Conservation (phyloP, 1,140 invertebrate species). For the Drosophila sproati region DNA sequence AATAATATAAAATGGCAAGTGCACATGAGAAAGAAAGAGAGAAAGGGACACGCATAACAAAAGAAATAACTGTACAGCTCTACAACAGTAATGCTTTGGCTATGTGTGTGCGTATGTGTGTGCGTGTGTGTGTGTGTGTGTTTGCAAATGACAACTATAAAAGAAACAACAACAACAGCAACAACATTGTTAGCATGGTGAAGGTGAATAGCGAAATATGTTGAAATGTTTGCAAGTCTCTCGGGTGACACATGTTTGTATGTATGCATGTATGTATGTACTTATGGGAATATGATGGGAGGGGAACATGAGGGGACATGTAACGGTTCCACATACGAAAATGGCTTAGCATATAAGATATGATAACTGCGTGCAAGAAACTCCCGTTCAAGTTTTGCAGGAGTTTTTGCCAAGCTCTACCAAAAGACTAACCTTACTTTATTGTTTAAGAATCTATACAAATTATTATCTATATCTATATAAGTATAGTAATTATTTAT, state of each 20-base stretch:
- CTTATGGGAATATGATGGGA: no score
- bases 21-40: slow-evolving; percentile 33
- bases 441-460: neutral
- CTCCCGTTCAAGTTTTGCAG: neutral
- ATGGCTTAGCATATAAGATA: no score
- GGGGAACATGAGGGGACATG: no score
- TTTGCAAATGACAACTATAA: neutral
- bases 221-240: no score
- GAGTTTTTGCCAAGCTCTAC: neutral
- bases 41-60: neutral
- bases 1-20: slow-evolving; percentile 38
- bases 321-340: no score
- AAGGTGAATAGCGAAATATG: neutral
- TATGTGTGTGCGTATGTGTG: no score
- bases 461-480: no score
- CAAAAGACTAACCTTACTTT: neutral
- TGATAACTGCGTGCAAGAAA: no score
- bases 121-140: neutral
- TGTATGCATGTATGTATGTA: no score
- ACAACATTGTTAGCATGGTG: neutral
- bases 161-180: neutral
- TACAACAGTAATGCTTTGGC: no score
- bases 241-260: no score
- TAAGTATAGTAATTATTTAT: no score
- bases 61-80: neutral